phyloP scores from a whole-genome alignment of 2,888 invertebrate species.

The Aleiodes alternator region DNA sequence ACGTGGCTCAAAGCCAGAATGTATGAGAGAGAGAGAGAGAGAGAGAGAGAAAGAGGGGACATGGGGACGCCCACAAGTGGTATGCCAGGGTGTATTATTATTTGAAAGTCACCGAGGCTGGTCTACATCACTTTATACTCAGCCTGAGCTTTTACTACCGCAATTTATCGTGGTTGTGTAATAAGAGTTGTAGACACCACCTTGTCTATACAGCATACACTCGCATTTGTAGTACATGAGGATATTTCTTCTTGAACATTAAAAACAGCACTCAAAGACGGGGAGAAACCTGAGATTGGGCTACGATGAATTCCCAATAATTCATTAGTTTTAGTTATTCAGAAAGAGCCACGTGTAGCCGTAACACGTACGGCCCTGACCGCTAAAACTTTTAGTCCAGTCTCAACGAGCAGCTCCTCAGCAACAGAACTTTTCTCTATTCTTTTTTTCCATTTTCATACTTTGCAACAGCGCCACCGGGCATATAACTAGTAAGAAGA shows the following conservation, averaged over 20 bases:
- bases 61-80: conserved; percentile 37
- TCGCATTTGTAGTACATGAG: background rate
- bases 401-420: background rate
- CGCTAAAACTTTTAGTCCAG: conserved; percentile 39
- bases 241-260: background rate
- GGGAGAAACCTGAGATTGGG: conserved; percentile 13
- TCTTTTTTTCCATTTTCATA: background rate
- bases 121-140: conserved; percentile 25
- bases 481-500: conserved; percentile 32
- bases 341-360: background rate
- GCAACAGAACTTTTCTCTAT: background rate
- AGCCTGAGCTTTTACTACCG: conserved; percentile 28
- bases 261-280: background rate
- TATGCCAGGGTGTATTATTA: conserved; percentile 38
- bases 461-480: conserved; percentile 29
- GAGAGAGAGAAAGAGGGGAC: background rate
- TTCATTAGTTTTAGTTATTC: background rate
- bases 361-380: conserved; percentile 38
- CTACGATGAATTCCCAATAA: background rate
- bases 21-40: background rate
- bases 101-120: conserved; percentile 38
- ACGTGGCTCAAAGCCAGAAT: conserved; percentile 62
- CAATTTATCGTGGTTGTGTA: conserved; percentile 35
- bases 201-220: background rate
- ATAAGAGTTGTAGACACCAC: conserved; percentile 14